Evolutionary conservation across 23 tunicate species (phyloP).

Genomic region (Trididemnum nubilum): DNA sequence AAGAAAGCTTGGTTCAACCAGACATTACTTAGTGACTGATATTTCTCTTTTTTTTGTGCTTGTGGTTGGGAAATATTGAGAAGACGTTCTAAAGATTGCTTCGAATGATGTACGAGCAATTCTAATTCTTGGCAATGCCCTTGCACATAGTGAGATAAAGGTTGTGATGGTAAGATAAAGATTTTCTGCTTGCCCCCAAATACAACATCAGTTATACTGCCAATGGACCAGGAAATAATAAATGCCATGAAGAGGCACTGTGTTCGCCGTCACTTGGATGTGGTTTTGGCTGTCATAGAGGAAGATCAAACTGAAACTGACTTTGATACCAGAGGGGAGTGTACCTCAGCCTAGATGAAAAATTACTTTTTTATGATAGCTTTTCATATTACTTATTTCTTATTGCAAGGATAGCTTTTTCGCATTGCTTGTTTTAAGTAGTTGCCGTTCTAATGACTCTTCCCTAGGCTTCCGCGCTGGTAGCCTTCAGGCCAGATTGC

Average conservation of each 20-base stretch:
- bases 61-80: conserved; percentile 26
- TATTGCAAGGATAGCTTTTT: too few relatives aligned
- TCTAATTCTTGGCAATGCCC: conserved; percentile 14
- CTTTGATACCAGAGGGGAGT: background rate
- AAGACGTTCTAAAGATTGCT: too few relatives aligned
- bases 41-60: conserved; percentile 7
- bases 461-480: too few relatives aligned
- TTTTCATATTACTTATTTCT: too few relatives aligned
- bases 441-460: too few relatives aligned
- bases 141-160: conserved; percentile 1
- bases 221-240: conserved; percentile 14
- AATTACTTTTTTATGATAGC: too few relatives aligned
- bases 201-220: conserved; percentile 16
- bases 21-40: background rate
- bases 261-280: conserved; percentile 12
- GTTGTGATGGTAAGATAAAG: conserved; percentile 5
- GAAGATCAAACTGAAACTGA: conserved; percentile 16
- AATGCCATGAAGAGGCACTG: conserved; percentile 15
- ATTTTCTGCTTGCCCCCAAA: background rate
- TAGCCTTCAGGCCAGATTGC: too few relatives aligned
- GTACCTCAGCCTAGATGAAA: conserved; percentile 5
- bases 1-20: too few relatives aligned
- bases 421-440: too few relatives aligned
- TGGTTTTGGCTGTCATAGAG: conserved; percentile 18
- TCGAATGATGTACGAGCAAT: conserved; percentile 14